Evolutionary conservation across 30 jellyfish, hydroid and myxozoan species (phyloP), one percentile per base, ranked within the genome.

Genomic region (Cassiopea andromeda): DNA sequence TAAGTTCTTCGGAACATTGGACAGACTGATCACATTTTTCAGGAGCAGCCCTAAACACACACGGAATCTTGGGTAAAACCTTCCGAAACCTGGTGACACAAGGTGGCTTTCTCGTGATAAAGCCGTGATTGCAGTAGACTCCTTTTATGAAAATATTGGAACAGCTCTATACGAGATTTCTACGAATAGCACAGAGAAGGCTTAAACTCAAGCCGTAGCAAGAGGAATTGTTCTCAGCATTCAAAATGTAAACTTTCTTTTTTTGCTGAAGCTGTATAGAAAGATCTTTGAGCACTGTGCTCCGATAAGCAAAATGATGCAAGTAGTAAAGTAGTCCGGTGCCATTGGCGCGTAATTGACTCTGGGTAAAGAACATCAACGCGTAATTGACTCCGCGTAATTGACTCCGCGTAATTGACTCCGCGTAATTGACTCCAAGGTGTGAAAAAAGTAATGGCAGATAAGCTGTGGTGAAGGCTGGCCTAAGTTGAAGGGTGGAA

Each of bases 31-130:
- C 38, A 27, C 38, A 27, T 27, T 27, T 27, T 27, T 27, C 38
- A 27, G 38, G 38, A 27, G 38, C 38, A 27, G 38, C 38, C 38
- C 38, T 27, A 27, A 27, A 27, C 38, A 27, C 38, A 27, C 38
- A 27, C 38, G 38, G 38, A 27, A 27, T 27, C 38, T 27, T 27
- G 38, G 38, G 38, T 27, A 27, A 38, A 79, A 57, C 81, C 88
- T 79, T 15, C 88, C 88, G 50, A 81, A 58, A 66, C 84, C 85
- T 10, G 85, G 90, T 10, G 85, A 81, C 48, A 66, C 86, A n/a
- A 27, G 84, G 47, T 66, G 90, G 90, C 66, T 27, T 27, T 27
- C 38, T 27, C 38, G 38, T 27, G 38, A 27, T 27, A 27, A 27
- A 27, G 38, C 38, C 38, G 38, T 27, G 38, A 27, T 27, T 27